These are phyloP conservation scores for Halocaridina rubra DNA, from an alignment of 2,888 invertebrate species.

Conservation along the genomic window DNA sequence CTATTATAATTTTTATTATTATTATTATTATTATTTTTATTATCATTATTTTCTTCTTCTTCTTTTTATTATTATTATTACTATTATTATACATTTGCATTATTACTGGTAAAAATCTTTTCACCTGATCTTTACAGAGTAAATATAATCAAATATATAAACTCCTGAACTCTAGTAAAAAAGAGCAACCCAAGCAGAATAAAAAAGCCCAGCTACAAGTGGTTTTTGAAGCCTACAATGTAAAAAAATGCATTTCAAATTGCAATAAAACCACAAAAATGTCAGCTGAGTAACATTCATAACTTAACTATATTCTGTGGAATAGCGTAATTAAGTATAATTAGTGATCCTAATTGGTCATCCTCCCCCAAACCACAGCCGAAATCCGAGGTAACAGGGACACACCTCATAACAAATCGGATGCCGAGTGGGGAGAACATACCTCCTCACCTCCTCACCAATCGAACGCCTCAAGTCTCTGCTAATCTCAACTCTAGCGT, in stretches of 20 bases:
- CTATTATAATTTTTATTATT: no score
- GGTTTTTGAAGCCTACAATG: no score
- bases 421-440: constrained; percentile 22
- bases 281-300: background rate
- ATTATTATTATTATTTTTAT: no score
- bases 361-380: constrained; percentile 20
- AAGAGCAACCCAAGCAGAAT: background rate
- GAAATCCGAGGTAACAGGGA: background rate
- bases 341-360: background rate
- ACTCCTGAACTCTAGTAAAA: no score
- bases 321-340: no score
- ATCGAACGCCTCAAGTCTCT: constrained; percentile 43
- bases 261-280: background rate
- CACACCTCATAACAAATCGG: constrained; percentile 40
- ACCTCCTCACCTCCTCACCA: constrained; percentile 40
- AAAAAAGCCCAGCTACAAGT: no score
- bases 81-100: no score
- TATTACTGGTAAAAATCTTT: no score
- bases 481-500: background rate
- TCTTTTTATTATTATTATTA: no score
- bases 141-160: no score
- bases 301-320: background rate
- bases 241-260: background rate
- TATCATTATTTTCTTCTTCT: no score
- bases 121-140: no score